Base-by-base conservation (phyloP, 1,140 invertebrate species). In the Macrotrachela quadricornifera region DNA sequence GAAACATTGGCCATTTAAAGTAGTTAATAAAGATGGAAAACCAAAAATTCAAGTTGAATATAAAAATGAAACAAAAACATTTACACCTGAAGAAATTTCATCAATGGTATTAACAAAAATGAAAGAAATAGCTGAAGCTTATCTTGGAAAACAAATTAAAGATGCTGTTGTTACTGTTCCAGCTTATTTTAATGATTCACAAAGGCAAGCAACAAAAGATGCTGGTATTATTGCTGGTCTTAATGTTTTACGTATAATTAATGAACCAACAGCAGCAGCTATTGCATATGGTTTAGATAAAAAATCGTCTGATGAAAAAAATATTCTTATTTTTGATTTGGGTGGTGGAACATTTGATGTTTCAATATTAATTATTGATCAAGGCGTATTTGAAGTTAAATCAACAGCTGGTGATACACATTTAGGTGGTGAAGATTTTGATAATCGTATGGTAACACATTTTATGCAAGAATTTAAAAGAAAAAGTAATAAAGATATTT, bases 181-280 rank as follows among this genome's bases (percentile, higher is more conserved):
- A 11, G 90, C 91, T 54, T 95, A 95, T 68, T 95, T 95, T 78
- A 95, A 94, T 64, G 90, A 95, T 73, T 86, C 86, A 57, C 90
- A 95, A 72, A 77, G 88, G 71, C 88, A 92, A 72, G 72, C 72
- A 1, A 74, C 72, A 18, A 74, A 74, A 57, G 72, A 74, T 62
- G 73, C 72, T 49, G 72, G 73, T 18, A 64, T 64, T n/a, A 74
- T 74, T 50, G 68, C 72, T 44, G 72, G 72, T 46, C 57, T 74
- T 30, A 84, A 74, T 59, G 72, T 74, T 37, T 49, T 73, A 15
- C 53, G 70, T 48, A 60, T 72, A 9, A 68, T 74, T 46, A 70
- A 65, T 57, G 73, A 74, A 57, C 66, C 72, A 30, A 67, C 71
- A 8, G 71, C 73, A 38, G 71, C 73, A n/a, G 63, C 68, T 6